Percentiles rank a stretch among this genome's conserved stretches.
Evolutionary conservation across 1,140 invertebrate genomes (phyloP).

Genomic region (Hylaeus volcanicus): DNA sequence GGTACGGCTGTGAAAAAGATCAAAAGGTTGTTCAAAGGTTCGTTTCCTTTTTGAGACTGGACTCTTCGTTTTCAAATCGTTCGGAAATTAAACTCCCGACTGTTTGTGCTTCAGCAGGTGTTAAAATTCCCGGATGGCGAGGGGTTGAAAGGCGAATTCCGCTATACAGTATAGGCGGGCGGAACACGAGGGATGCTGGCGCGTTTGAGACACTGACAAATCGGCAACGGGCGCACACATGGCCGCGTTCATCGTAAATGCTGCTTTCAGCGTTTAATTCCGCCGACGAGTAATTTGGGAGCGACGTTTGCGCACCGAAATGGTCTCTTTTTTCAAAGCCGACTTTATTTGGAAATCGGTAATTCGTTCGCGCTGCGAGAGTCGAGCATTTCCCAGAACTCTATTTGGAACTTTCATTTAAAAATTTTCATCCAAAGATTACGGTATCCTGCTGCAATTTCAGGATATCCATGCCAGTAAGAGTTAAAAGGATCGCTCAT

Average conservation of each 20-base stretch:
- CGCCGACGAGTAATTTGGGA: conserved; percentile 5
- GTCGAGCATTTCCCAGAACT: neutral
- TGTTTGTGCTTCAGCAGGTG: neutral
- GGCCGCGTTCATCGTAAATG: neutral
- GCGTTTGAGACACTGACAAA: conserved; percentile 22
- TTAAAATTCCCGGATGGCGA: neutral
- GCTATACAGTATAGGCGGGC: neutral
- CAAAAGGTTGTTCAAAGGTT: neutral
- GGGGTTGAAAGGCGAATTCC: neutral
- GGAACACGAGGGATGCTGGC: neutral
- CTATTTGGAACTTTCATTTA: neutral
- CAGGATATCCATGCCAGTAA: no score
- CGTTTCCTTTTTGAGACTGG: neutral
- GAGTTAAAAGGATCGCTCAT: no score
- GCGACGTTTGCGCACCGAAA: neutral
- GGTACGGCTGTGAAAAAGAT: neutral
- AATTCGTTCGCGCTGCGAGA: neutral
- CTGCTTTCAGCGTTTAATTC: conserved; percentile 5
- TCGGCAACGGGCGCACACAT: neutral
- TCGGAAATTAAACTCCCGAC: conserved; percentile 22
- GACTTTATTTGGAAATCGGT: neutral
- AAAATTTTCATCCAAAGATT: no score
- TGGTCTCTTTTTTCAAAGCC: neutral
- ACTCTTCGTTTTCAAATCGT: neutral
- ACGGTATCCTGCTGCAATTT: no score